Evolutionary conservation across 1,140 invertebrate genomes (phyloP).

Genomic region (Apis mellifera): DNA sequence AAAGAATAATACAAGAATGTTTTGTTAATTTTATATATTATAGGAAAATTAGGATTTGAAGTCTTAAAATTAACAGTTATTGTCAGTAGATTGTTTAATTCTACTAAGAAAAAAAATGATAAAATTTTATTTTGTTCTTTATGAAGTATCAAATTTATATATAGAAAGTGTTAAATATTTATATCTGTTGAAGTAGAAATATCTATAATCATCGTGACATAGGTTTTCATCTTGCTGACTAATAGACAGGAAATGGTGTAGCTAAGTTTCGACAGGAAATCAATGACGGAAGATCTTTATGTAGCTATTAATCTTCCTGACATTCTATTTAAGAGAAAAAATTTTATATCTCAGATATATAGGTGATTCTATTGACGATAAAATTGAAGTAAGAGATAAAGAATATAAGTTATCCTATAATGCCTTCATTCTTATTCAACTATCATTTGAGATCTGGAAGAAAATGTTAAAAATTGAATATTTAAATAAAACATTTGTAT

Average conservation of each 20-base stretch:
- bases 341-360: background rate
- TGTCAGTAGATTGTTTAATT: background rate
- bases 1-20: too few species aligned
- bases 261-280: constrained; percentile 3
- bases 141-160: background rate
- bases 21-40: too few species aligned
- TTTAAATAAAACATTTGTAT: too few species aligned
- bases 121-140: too few species aligned
- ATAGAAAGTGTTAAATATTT: background rate
- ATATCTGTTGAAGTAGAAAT: background rate
- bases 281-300: background rate
- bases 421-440: too few species aligned
- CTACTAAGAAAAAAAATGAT: background rate
- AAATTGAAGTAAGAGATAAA: background rate
- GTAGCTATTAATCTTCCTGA: background rate
- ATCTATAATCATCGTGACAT: background rate
- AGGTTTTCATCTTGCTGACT: constrained; percentile 1
- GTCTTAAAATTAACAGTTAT: background rate
- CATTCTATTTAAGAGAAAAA: constrained; percentile 3
- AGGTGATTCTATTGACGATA: background rate
- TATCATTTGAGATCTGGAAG: background rate
- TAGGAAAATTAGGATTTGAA: background rate
- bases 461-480: background rate
- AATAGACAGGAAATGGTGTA: background rate
- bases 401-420: background rate